A percentile compares a stretch with the other conserved stretches of the same genome.
phyloP scores from a whole-genome alignment of 2,888 invertebrate species.

The Lampropteryx suffumata region DNA sequence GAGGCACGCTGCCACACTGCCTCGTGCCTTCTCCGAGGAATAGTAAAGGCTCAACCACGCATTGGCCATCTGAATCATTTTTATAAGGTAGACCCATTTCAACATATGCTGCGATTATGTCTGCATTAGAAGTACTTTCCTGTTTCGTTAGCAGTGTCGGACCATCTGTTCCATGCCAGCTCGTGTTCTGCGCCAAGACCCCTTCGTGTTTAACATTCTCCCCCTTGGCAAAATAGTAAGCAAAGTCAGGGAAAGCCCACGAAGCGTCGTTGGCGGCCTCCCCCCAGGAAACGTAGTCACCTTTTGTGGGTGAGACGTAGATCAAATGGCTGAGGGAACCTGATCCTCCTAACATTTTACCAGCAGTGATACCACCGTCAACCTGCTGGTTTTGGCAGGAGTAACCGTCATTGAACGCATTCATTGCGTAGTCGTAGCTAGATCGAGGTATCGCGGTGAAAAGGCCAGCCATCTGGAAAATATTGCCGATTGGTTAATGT shows the following conservation, averaged over 20 bases:
- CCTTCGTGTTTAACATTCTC: not conserved
- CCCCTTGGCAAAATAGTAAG: slow-evolving; percentile 44
- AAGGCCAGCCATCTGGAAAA: slow-evolving; percentile 42
- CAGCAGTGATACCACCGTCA: slow-evolving; percentile 33
- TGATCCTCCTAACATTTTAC: slow-evolving; percentile 54
- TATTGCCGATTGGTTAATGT: no score
- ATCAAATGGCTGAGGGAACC: slow-evolving; percentile 43
- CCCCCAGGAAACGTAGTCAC: slow-evolving; percentile 48
- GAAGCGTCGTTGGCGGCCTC: slow-evolving; percentile 33
- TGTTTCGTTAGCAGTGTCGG: slow-evolving; percentile 1
- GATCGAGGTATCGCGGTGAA: slow-evolving; percentile 38
- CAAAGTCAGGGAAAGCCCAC: slow-evolving; percentile 42
- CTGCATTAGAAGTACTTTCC: not conserved
- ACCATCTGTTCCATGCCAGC: slow-evolving; percentile 5
- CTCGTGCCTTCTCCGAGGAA: not conserved
- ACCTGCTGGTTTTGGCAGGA: slow-evolving; percentile 37
- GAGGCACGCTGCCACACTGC: not conserved
- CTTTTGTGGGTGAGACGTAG: slow-evolving; percentile 38
- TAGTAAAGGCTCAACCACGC: slow-evolving; percentile 1
- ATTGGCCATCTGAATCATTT: not conserved
- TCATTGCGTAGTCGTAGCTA: slow-evolving; percentile 41
- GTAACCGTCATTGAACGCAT: slow-evolving; percentile 38
- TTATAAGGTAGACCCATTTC: slow-evolving; percentile 1
- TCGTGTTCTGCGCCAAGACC: slow-evolving; percentile 1
- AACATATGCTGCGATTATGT: not conserved